Conservation (phyloP, 2,888 invertebrate genomes). For the Platycnemis pennipes region DNA sequence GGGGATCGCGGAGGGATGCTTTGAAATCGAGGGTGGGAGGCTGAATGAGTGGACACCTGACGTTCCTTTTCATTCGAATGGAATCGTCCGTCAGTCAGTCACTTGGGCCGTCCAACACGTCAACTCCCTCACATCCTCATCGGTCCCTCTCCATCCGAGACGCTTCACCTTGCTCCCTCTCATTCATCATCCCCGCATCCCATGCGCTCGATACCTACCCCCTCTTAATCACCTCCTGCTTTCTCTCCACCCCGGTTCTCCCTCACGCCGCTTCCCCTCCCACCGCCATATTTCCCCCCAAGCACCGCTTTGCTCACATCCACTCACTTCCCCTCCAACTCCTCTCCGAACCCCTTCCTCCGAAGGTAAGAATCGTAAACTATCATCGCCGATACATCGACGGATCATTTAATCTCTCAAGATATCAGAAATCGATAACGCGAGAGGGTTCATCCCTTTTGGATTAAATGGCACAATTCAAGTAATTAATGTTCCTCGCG, state of each 20-base stretch:
- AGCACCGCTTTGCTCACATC: not conserved
- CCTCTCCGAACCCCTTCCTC: not conserved
- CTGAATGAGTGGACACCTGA: not conserved
- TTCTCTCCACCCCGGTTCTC: not conserved
- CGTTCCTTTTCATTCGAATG: not conserved
- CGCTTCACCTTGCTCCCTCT: not conserved
- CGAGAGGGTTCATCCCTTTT: not conserved
- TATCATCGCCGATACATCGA: not conserved
- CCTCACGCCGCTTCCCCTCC: not conserved
- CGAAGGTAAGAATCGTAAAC: not conserved
- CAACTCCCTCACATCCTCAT: too few species aligned
- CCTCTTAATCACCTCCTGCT: not conserved
- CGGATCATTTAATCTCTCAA: conserved; percentile 10
- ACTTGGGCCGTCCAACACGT: not conserved
- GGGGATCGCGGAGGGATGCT: too few species aligned
- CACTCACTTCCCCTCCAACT: not conserved
- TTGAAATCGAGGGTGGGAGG: not conserved
- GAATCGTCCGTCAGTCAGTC: not conserved
- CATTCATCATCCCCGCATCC: not conserved
- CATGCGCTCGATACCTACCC: not conserved
- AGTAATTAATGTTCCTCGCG: not conserved
- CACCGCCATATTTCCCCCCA: not conserved
- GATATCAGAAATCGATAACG: not conserved
- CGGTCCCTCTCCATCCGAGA: not conserved
- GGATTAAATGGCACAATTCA: not conserved